phyloP scores from a whole-genome alignment of 2,797 vertebrate species.

The Enteromius fasciolatus region DNA sequence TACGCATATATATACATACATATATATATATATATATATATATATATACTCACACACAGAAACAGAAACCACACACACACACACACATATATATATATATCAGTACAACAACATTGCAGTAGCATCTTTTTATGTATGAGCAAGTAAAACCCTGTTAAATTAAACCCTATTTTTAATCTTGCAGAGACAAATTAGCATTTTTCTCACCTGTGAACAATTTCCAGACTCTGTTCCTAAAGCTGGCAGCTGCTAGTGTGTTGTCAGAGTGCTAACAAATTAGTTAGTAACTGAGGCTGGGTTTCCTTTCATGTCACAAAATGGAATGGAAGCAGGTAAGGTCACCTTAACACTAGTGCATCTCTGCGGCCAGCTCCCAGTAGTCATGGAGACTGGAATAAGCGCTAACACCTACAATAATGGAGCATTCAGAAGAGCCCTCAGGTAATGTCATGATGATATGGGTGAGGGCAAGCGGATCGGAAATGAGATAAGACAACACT shows the following conservation, averaged over 20 bases:
- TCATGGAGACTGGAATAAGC: slow-evolving; percentile 62
- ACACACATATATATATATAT: background rate
- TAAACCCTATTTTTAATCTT: background rate
- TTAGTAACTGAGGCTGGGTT: slow-evolving; percentile 32
- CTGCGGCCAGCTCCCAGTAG: slow-evolving; percentile 55
- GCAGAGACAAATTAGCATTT: background rate
- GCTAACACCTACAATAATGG: slow-evolving; percentile 50
- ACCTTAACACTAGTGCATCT: slow-evolving; percentile 51
- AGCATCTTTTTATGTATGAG: background rate
- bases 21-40: no score
- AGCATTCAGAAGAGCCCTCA: slow-evolving; percentile 58
- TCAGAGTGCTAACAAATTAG: slow-evolving; percentile 41
- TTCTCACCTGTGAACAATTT: slow-evolving; percentile 66
- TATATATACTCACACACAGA: no score
- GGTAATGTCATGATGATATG: slow-evolving; percentile 56
- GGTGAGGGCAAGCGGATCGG: slow-evolving; percentile 58
- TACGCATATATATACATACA: no score
- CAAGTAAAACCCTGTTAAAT: slow-evolving; percentile 4
- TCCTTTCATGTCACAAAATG: slow-evolving; percentile 48
- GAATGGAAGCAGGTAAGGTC: slow-evolving; percentile 41
- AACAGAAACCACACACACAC: no score
- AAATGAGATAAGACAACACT: slow-evolving; percentile 36
- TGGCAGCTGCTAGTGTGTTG: slow-evolving; percentile 35
- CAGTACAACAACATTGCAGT: background rate
- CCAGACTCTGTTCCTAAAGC: slow-evolving; percentile 36